These are phyloP conservation scores for Meganola albula DNA, from an alignment of 2,888 invertebrate species.

Conservation along the genomic window DNA sequence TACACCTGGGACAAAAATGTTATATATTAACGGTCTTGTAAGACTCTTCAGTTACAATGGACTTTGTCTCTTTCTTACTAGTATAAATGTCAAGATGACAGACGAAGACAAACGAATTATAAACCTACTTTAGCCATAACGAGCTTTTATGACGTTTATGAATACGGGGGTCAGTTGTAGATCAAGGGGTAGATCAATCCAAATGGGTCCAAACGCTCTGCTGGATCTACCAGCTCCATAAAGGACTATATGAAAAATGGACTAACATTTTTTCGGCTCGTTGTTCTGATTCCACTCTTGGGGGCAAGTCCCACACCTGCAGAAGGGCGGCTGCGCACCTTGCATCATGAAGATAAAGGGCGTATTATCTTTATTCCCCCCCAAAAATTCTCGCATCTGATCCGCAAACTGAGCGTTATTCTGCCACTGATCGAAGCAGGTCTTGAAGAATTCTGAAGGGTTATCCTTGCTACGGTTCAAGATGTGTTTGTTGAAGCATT, in stretches of 20 bases:
- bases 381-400: conserved; percentile 56
- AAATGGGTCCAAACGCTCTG: too few species aligned
- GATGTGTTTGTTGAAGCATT: conserved; percentile 58
- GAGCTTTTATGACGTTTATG: too few species aligned
- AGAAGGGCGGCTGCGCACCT: conserved; percentile 47
- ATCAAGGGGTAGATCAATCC: too few species aligned
- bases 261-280: conserved; percentile 59
- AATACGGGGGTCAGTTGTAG: too few species aligned
- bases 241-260: too few species aligned
- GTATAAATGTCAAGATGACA: too few species aligned
- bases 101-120: too few species aligned
- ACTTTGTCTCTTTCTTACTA: too few species aligned
- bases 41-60: too few species aligned
- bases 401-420: conserved; percentile 52
- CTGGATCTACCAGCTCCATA: too few species aligned
- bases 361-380: conserved; percentile 37
- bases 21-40: too few species aligned
- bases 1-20: conserved; percentile 56
- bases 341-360: conserved; percentile 63
- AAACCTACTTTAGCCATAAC: too few species aligned
- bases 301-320: conserved; percentile 46
- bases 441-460: conserved; percentile 60
- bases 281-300: conserved; percentile 48
- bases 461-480: conserved; percentile 51
- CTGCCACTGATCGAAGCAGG: conserved; percentile 66